Evolutionary conservation across 2,888 invertebrate species (phyloP).

Genomic region (Drosophila ustulata): DNA sequence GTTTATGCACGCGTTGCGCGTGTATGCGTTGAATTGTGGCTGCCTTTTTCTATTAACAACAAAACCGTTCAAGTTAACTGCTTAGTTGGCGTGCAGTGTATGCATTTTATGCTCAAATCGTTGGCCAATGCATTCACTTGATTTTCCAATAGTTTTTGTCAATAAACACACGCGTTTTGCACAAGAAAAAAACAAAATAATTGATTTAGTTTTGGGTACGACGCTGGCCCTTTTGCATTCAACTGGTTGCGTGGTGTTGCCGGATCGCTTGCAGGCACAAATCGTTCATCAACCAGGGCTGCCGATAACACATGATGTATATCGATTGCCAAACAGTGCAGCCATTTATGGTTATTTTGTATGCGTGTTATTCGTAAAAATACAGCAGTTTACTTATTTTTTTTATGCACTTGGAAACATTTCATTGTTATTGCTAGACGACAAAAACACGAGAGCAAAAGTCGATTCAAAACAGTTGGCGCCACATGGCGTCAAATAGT

Average conservation of each 20-base stretch:
- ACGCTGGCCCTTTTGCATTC: conserved; percentile 62
- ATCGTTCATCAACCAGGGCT: conserved; percentile 30
- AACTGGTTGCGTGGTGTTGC: conserved; percentile 68
- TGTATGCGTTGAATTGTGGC: conserved; percentile 23
- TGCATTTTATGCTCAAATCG: conserved; percentile 32
- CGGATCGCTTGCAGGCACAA: conserved; percentile 26
- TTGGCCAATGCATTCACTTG: conserved; percentile 1
- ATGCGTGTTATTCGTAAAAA: neutral
- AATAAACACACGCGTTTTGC: conserved; percentile 36
- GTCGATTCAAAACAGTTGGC: neutral
- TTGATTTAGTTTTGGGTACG: conserved; percentile 39
- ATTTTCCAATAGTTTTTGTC: conserved; percentile 5
- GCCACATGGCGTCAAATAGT: neutral
- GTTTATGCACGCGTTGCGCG: conserved; percentile 36
- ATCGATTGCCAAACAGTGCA: neutral
- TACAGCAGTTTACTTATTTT: neutral
- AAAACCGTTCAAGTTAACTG: conserved; percentile 22
- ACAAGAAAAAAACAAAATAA: conserved; percentile 59
- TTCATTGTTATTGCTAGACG: neutral
- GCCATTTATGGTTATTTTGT: neutral
- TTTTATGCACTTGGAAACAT: neutral
- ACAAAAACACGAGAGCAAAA: neutral
- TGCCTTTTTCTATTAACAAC: conserved; percentile 12
- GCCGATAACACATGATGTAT: neutral
- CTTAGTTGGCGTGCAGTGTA: conserved; percentile 3